These are phyloP conservation scores for Scylla paramamosain DNA, from an alignment of 1,140 invertebrate species.

Conservation along the genomic window DNA sequence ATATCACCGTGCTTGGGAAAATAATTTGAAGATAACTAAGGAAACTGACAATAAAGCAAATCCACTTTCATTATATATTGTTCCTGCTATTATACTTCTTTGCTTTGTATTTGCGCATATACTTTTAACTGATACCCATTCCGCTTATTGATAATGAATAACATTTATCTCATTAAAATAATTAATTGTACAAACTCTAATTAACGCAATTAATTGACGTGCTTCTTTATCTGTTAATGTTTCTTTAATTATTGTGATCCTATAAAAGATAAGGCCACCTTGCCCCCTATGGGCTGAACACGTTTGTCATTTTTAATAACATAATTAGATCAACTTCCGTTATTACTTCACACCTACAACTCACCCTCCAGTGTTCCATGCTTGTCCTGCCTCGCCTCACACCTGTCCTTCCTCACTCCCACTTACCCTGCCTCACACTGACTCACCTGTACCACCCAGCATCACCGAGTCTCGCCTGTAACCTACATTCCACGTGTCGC, in stretches of 20 bases:
- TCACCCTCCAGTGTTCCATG: slow-evolving; percentile 7
- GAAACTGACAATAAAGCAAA: not conserved
- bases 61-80: not conserved
- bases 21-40: not conserved
- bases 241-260: not conserved
- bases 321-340: not conserved
- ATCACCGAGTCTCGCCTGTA: not conserved
- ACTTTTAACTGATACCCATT: not conserved
- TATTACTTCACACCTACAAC: not conserved
- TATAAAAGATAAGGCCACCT: not conserved
- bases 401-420: slow-evolving; percentile 7
- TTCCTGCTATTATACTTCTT: not conserved
- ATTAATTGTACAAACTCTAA: slow-evolving; percentile 14
- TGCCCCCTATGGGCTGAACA: not conserved
- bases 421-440: not conserved
- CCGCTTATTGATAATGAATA: not conserved
- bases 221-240: not conserved
- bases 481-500: not conserved
- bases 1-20: too few species aligned
- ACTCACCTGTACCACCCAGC: not conserved
- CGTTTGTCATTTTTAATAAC: not conserved
- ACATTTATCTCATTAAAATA: slow-evolving; percentile 2
- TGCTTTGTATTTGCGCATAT: not conserved
- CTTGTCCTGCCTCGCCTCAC: not conserved
- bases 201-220: not conserved